phyloP scores from a whole-genome alignment of 2,113 vertebrate species.

The Callipepla californica region DNA sequence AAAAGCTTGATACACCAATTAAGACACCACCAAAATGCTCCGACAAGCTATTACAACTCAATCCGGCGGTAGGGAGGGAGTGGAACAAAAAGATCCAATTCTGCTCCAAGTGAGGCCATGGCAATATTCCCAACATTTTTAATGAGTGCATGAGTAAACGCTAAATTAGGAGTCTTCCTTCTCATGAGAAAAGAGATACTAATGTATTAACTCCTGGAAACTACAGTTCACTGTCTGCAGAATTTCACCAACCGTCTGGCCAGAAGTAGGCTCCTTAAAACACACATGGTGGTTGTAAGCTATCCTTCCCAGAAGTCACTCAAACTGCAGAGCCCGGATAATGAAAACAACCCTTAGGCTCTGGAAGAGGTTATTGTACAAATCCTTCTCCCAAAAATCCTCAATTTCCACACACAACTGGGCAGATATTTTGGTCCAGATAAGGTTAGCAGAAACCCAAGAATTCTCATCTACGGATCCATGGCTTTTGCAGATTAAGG shows the following conservation, averaged over 20 bases:
- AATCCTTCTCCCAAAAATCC: not conserved
- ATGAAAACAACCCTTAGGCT: not conserved
- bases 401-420: not conserved
- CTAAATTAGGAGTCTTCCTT: conserved; percentile 51
- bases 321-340: not conserved
- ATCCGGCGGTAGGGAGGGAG: conserved; percentile 28
- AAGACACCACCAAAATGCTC: conserved; percentile 38
- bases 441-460: not conserved
- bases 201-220: conserved; percentile 22
- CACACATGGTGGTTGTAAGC: not conserved
- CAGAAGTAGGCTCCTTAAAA: not conserved
- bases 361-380: not conserved
- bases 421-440: not conserved
- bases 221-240: conserved; percentile 35
- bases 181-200: conserved; percentile 16
- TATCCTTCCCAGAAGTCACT: not conserved
- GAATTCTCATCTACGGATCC: not conserved
- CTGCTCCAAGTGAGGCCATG: conserved; percentile 50
- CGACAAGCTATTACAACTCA: conserved; percentile 54
- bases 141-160: conserved; percentile 29
- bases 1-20: conserved; percentile 45
- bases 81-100: conserved; percentile 23
- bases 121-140: conserved; percentile 55
- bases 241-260: conserved; percentile 16
- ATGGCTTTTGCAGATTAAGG: not conserved